Conservation (phyloP, 2,797 vertebrate species). For the Sebastes cheni region DNA sequence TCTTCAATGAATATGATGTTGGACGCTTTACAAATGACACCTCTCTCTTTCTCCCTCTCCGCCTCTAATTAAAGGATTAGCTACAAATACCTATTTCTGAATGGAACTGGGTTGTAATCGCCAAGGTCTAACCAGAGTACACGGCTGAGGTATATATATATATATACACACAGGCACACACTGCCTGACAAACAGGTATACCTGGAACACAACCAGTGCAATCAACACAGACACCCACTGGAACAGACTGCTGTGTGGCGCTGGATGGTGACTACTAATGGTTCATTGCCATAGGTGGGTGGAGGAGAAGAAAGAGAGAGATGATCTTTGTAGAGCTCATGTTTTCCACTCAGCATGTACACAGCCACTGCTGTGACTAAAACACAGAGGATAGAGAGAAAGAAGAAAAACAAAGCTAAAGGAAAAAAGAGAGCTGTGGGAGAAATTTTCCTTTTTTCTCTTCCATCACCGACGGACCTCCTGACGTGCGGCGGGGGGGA, state of each 20-base stretch:
- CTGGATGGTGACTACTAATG: conserved; percentile 55
- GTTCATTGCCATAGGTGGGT: conserved; percentile 48
- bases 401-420: conserved; percentile 28
- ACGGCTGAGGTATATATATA: background rate
- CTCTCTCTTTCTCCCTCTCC: background rate
- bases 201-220: conserved; percentile 35
- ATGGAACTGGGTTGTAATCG: conserved; percentile 3
- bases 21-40: conserved; percentile 1
- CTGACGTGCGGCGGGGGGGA: background rate
- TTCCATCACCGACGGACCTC: background rate
- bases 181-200: conserved; percentile 24
- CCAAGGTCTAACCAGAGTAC: conserved; percentile 6
- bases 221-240: conserved; percentile 46
- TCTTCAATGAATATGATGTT: background rate
- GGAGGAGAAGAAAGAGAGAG: conserved; percentile 42
- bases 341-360: conserved; percentile 52
- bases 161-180: background rate
- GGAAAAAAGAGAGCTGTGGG: background rate
- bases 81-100: conserved; percentile 20
- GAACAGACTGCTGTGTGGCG: conserved; percentile 40
- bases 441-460: background rate
- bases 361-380: conserved; percentile 43
- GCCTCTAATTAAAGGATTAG: conserved; percentile 7
- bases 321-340: conserved; percentile 48
- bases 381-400: conserved; percentile 1